Base-by-base conservation (phyloP, 2,888 invertebrate genomes). In the Hetaerina titia region DNA sequence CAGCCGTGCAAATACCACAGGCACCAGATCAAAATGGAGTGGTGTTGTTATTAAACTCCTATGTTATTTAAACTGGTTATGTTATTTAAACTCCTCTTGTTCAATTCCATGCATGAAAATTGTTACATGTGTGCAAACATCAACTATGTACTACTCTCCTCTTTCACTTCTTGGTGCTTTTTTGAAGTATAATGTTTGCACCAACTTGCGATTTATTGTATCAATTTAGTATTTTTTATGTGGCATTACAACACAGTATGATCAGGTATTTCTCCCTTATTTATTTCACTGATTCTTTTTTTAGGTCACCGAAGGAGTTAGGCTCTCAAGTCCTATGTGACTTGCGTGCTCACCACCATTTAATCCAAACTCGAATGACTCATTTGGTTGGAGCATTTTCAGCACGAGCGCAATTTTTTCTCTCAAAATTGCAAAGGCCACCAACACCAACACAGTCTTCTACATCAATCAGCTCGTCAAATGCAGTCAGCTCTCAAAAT, bases 361-460 rank as follows among this genome's bases (percentile, higher is more conserved):
- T 92, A 22, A 92, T 92, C 56, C 92, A n/a, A 2, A 64, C 92
- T 13, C 92, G 69, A 22, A 92, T 92, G 92, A 74, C 92, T 45
- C 92, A 92, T 31, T 60, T 92, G 45, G 92, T 69, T 8, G 69
- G 92, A n/a, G 92, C 92, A 15, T 92, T 92, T 69, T 92, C 92
- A 92, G 92, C 69, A 74, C 45, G 92, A 57, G 92, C 92, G 5
- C 92, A 92, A 15, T 45, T 92, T 19, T 92, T 92, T 74, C 92
- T 92, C n/a, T 92, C 92, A 22, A 92, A 92, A 56, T 69, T 92
- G 8, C 92, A 92, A 56, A 92, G 92, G 22, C 92, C 92, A 56
- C 92, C 92, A 1, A 92, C 92, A 56, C 92, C 92, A 2, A 92
- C 69, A 15, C 92, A 92, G 92, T 92, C 92, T 1, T 92, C 92